Evolutionary conservation across 2,888 invertebrate species (phyloP).

Genomic region (Drosophila kuntzei): DNA sequence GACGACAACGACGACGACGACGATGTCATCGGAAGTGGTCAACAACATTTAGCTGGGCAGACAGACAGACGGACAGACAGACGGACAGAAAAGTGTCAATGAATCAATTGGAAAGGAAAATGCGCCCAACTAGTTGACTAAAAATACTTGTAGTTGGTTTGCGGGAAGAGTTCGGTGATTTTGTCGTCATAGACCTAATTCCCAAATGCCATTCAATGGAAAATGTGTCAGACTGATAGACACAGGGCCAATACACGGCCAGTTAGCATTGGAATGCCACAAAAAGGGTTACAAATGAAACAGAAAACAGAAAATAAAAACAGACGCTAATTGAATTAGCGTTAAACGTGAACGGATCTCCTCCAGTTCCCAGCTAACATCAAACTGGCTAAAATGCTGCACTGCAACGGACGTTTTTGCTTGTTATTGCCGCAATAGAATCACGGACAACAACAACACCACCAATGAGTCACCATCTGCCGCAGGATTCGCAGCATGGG

Average conservation of each 20-base stretch:
- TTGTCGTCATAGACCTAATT: constrained; percentile 72
- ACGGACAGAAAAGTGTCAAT: constrained; percentile 44
- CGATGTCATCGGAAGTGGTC: constrained; percentile 44
- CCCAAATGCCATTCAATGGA: constrained; percentile 46
- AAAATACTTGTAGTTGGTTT: constrained; percentile 29
- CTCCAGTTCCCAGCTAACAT: constrained; percentile 26
- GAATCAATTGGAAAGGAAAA: constrained; percentile 56
- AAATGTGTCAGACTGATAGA: constrained; percentile 56
- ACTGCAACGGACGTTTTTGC: constrained; percentile 66
- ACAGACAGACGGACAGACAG: background rate
- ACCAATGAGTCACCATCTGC: constrained; percentile 27
- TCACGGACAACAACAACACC: background rate
- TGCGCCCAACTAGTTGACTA: constrained; percentile 30
- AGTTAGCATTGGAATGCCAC: constrained; percentile 52
- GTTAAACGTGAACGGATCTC: constrained; percentile 27
- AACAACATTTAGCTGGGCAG: constrained; percentile 22
- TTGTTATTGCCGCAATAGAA: constrained; percentile 12
- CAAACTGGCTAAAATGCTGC: constrained; percentile 65
- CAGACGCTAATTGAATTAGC: constrained; percentile 56
- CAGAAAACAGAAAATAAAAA: background rate
- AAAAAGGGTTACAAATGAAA: constrained; percentile 27
- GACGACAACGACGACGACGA: constrained; percentile 14
- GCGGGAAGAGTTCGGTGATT: background rate
- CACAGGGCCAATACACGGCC: constrained; percentile 26
- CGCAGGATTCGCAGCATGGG: constrained; percentile 29